Percentiles rank a stretch among this genome's conserved stretches.
phyloP scores from a whole-genome alignment of 2,113 vertebrate genomes.

The Coptodon bakossiorum region DNA sequence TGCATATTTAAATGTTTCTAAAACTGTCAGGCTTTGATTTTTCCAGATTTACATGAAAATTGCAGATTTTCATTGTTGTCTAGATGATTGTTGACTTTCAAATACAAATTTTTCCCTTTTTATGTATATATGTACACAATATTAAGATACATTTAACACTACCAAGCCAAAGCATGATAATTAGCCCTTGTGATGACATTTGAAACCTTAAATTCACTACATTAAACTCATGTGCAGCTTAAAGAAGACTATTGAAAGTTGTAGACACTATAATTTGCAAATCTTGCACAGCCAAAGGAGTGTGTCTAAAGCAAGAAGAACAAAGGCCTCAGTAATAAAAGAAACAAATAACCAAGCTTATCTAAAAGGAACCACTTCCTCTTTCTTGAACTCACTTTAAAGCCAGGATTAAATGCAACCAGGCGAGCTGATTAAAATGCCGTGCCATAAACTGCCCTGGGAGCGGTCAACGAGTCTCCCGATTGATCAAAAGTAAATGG shows the following conservation, averaged over 20 bases:
- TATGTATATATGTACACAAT: not conserved
- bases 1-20: not conserved
- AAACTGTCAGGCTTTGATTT: not conserved
- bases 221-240: not conserved
- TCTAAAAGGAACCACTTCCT: not conserved
- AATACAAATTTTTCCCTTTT: not conserved
- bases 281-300: not conserved
- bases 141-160: not conserved
- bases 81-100: not conserved
- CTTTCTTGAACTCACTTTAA: not conserved
- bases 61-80: not conserved
- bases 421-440: not conserved
- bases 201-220: not conserved
- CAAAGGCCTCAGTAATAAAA: not conserved
- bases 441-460: not conserved
- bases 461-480: not conserved
- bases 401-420: not conserved
- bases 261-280: not conserved
- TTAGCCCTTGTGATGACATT: not conserved
- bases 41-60: fast-evolving
- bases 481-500: not conserved
- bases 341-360: not conserved
- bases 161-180: not conserved
- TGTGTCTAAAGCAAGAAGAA: not conserved
- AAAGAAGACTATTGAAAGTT: not conserved